phyloP scores from a whole-genome alignment of 64 coral and sea anemone species.

The Hydrozoanthus tunicans region DNA sequence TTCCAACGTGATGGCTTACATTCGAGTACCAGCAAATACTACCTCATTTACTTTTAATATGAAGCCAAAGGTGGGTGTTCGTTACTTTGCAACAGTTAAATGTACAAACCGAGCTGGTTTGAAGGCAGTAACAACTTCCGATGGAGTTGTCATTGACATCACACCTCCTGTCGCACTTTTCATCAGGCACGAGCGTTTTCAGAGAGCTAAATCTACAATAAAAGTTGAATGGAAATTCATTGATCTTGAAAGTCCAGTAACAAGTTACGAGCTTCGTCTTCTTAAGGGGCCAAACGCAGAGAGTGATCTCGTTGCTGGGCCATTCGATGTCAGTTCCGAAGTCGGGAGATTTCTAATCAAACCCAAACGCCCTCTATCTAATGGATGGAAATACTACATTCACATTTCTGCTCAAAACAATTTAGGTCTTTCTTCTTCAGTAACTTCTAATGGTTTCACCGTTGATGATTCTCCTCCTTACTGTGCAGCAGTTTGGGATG shows the following conservation, averaged over 20 bases:
- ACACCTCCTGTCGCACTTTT: constrained; percentile 71
- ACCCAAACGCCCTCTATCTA: constrained; percentile 2
- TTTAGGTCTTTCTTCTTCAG: constrained; percentile 65
- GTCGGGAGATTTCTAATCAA: constrained; percentile 17
- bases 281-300: background rate
- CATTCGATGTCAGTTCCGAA: constrained; percentile 36
- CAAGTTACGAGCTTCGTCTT: constrained; percentile 9
- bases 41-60: constrained; percentile 62
- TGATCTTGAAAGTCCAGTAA: constrained; percentile 77
- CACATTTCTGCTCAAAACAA: constrained; percentile 75
- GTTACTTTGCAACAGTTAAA: constrained; percentile 88
- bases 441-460: constrained; percentile 75
- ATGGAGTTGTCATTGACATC: constrained; percentile 81
- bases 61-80: constrained; percentile 66
- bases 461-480: constrained; percentile 77
- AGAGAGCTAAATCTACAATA: constrained; percentile 49
- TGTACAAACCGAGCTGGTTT: constrained; percentile 89
- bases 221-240: constrained; percentile 68
- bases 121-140: constrained; percentile 54
- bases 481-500: constrained; percentile 80
- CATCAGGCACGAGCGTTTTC: constrained; percentile 63
- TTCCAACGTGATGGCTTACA: constrained; percentile 69
- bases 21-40: constrained; percentile 14
- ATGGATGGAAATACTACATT: constrained; percentile 70
- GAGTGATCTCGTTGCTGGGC: constrained; percentile 21